phyloP scores from a whole-genome alignment of 2,888 invertebrate genomes.

The Cryptops parisi region DNA sequence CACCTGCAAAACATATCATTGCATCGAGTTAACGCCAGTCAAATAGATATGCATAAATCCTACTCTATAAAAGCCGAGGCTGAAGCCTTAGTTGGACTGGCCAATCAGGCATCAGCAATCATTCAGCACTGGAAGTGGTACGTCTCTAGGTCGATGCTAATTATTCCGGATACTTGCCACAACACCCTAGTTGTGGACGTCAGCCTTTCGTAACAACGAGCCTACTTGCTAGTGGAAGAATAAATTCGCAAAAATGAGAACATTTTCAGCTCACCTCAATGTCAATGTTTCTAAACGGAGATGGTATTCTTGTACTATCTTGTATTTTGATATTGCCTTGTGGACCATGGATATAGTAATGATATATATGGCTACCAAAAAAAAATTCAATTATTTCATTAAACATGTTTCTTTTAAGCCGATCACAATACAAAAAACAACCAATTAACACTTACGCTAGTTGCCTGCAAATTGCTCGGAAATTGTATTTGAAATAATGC shows the following conservation, averaged over 20 bases:
- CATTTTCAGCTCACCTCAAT: constrained; percentile 28
- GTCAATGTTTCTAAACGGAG: constrained; percentile 28
- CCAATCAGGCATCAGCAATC: too few species aligned
- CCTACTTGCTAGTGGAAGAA: too few species aligned
- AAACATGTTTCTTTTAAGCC: not conserved
- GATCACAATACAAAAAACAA: too few species aligned
- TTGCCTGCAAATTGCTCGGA: constrained; percentile 29
- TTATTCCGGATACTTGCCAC: too few species aligned
- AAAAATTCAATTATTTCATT: not conserved
- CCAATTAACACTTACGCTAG: constrained; percentile 26
- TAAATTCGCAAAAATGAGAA: too few species aligned
- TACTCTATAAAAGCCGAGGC: not conserved
- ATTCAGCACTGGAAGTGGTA: too few species aligned
- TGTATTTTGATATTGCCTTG: constrained; percentile 28
- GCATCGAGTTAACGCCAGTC: not conserved
- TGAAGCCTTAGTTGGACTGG: not conserved
- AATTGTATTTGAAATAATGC: constrained; percentile 27
- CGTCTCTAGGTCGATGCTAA: too few species aligned
- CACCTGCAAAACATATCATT: constrained; percentile 18
- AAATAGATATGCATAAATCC: not conserved
- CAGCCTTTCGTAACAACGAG: too few species aligned
- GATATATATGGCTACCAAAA: constrained; percentile 31
- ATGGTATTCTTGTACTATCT: constrained; percentile 17
- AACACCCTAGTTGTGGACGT: too few species aligned
- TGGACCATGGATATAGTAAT: constrained; percentile 33